Base-by-base conservation (phyloP, 2,888 invertebrate species). In the Dioctria rufipes region DNA sequence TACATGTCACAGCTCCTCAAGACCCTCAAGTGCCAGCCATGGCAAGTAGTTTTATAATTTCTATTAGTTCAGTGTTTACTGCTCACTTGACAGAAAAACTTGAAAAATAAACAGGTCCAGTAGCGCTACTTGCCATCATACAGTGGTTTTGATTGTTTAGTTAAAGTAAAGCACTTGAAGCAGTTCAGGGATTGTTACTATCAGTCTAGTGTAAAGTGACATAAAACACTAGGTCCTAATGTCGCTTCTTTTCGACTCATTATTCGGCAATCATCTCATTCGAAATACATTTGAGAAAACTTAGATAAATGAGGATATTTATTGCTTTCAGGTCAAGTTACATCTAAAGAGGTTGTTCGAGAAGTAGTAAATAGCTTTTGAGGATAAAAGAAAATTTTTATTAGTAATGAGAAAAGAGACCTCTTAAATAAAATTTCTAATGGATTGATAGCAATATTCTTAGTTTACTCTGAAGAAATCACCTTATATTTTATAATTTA, bases 1-100 rank as follows among this genome's bases (percentile, higher is more conserved):
- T 73, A n/a, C 73, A 71, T 81, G 81, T 81, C 81, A 71, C 81
- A 80, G 75, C 81, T 75, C 75, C 79, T 81, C 73, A 67, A 66
- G 63, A 66, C 4, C 60, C 46, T 79, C 75, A 81, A 81, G 81
- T 66, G 66, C 79, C 25, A 75, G 42, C 46, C n/a, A 40, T 51
- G 58, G 51, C 58, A 73, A 73, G 73, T 73, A 73, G 73, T 51
- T 25, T 8, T 49, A 73, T 73, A 73, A 58, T 73, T 73, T 54
- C 73, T 60, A 73, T 60, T 73, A 73, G 60, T 2, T 11, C 4
- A 73, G 58, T 58, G 58, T 58, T 39, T 25, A 49, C n/a, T n/a
- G 63, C 46, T 40, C 77, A 77, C 77, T 77, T 61, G 77, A 63
- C 58, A 60, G 46, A 77, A 46, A 40, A 25, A 39, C 5, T 63